A percentile compares a stretch with the other conserved stretches of the same genome.
Evolutionary conservation across 2,113 vertebrate species (phyloP).

Genomic region (Indicator maculatus): DNA sequence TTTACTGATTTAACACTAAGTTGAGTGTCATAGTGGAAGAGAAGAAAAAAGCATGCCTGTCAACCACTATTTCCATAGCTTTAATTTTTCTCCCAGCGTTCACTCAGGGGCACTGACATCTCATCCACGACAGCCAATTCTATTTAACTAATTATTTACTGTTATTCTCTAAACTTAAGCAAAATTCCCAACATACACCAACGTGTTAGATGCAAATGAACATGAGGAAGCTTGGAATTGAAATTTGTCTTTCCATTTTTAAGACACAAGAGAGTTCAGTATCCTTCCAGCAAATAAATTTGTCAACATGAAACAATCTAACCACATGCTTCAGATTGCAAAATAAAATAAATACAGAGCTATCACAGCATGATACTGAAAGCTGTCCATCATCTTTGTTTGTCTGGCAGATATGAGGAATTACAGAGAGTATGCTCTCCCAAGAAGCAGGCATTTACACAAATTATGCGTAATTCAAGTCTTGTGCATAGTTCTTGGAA

Average conservation of each 20-base stretch:
- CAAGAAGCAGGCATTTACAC: slow-evolving; percentile 5
- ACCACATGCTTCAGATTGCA: neutral
- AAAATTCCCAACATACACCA: neutral
- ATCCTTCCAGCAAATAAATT: neutral
- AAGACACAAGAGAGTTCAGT: neutral
- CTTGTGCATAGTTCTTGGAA: neutral
- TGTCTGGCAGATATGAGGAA: neutral
- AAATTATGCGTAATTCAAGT: neutral
- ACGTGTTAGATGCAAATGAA: neutral
- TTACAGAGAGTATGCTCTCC: neutral
- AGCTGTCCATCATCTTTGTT: neutral
- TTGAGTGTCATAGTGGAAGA: neutral
- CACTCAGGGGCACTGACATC: neutral
- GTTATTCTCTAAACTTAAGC: neutral
- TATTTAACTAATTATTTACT: neutral
- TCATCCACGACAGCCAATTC: neutral
- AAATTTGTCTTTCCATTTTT: neutral
- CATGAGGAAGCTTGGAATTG: neutral
- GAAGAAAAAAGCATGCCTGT: neutral
- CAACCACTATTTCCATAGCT: neutral
- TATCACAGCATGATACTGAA: neutral
- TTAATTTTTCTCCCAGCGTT: neutral
- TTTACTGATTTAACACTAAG: neutral
- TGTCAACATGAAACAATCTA: neutral
- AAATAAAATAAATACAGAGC: slow-evolving; percentile 1